Conservation (phyloP, 2,113 vertebrate genomes). For the Chlamydotis undulata region DNA sequence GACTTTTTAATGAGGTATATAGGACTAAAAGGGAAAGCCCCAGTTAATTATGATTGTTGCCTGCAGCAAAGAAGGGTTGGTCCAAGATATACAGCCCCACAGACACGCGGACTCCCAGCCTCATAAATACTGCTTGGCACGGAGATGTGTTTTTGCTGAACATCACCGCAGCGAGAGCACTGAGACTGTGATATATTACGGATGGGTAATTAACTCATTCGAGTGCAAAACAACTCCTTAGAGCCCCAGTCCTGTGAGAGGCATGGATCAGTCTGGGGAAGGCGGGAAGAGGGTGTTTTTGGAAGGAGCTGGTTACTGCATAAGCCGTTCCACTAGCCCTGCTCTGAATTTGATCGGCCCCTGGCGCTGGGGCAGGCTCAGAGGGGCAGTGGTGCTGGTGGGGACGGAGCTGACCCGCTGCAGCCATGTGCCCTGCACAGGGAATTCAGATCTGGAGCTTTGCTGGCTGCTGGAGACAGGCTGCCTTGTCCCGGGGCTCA, state of each 20-base stretch:
- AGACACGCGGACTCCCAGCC: not conserved
- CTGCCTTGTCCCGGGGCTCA: not conserved
- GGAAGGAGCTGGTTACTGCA: not conserved
- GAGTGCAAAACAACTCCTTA: not conserved
- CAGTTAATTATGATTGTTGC: not conserved
- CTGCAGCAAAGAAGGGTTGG: not conserved
- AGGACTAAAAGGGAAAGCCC: not conserved
- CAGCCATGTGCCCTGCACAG: not conserved
- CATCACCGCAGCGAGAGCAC: not conserved
- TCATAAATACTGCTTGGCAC: not conserved
- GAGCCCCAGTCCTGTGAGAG: not conserved
- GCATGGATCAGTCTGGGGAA: not conserved
- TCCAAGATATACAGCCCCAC: not conserved
- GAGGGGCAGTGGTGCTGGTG: not conserved
- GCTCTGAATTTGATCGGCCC: not conserved
- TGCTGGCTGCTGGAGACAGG: not conserved
- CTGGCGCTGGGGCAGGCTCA: not conserved
- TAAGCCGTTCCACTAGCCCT: not conserved
- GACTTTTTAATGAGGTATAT: conserved; percentile 18
- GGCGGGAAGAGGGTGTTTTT: not conserved
- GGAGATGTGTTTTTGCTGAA: not conserved
- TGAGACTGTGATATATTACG: not conserved
- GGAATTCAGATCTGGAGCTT: not conserved
- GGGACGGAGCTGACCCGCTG: not conserved
- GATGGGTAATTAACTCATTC: not conserved